Evolutionary conservation across 35 echinoderm and acorn worm species (phyloP).

Genomic region (Apostichopus californicus): DNA sequence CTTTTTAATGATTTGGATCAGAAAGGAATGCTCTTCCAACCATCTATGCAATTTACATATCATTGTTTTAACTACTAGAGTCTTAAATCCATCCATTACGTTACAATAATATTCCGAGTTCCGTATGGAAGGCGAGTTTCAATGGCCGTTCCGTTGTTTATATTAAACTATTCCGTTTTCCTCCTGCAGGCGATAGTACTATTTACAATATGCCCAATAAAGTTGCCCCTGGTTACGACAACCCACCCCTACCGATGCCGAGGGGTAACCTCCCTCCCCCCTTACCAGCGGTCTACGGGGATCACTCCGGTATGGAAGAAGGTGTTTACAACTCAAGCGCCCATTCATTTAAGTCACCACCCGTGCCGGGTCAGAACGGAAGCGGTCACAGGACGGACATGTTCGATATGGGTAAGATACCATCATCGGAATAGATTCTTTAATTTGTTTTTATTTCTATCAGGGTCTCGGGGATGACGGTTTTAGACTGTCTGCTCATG

Average conservation of each 20-base stretch:
- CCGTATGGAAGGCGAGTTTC: too few species aligned
- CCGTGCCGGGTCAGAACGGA: constrained; percentile 29
- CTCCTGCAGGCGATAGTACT: constrained; percentile 41
- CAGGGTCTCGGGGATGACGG: too few species aligned
- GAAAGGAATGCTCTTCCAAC: too few species aligned
- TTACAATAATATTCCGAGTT: too few species aligned
- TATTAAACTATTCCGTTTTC: neutral
- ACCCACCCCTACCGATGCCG: constrained; percentile 50
- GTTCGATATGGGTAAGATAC: constrained; percentile 54
- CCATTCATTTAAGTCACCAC: constrained; percentile 44
- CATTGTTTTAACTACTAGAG: too few species aligned
- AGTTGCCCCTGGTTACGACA: constrained; percentile 51
- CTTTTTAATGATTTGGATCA: too few species aligned
- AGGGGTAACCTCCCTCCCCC: neutral
- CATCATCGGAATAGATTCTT: too few species aligned
- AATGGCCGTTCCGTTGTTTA: too few species aligned
- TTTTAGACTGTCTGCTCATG: too few species aligned
- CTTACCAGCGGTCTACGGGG: neutral
- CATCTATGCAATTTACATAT: too few species aligned
- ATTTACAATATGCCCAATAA: constrained; percentile 47
- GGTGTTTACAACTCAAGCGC: constrained; percentile 41
- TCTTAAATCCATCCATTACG: too few species aligned
- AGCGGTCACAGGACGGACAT: constrained; percentile 47
- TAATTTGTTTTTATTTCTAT: too few species aligned
- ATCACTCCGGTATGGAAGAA: constrained; percentile 31